Evolutionary conservation across 2,888 invertebrate species (phyloP).

Genomic region (Drosophila incognita): DNA sequence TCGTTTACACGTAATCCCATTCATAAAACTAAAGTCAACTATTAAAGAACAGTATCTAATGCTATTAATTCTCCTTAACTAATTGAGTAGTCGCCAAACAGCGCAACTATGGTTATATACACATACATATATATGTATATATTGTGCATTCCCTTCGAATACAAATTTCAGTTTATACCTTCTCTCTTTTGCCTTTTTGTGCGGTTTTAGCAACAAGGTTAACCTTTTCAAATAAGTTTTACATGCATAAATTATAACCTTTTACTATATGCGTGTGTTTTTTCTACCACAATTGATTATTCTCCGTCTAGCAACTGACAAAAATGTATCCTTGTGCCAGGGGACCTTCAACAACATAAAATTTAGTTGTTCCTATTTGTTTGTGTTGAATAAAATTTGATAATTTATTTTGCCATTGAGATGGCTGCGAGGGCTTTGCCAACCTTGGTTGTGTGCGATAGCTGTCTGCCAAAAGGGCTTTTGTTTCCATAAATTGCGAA

Average conservation of each 20-base stretch:
- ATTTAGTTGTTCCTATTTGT: constrained; percentile 14
- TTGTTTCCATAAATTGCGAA: constrained; percentile 26
- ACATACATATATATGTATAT: no score
- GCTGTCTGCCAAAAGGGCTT: constrained; percentile 14
- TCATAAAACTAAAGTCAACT: not conserved
- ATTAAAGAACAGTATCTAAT: not conserved
- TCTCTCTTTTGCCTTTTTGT: constrained; percentile 11
- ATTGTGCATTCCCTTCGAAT: not conserved
- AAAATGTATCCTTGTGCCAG: constrained; percentile 12
- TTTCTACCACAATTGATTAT: constrained; percentile 37
- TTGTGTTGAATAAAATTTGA: constrained; percentile 19
- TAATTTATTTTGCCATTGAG: constrained; percentile 32
- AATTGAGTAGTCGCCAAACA: not conserved
- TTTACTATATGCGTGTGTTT: constrained; percentile 25
- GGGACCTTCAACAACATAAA: constrained; percentile 21
- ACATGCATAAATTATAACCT: constrained; percentile 45
- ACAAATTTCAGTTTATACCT: not conserved
- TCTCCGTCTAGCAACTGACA: constrained; percentile 4
- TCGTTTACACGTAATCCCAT: not conserved
- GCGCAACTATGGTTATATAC: not conserved
- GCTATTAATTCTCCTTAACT: not conserved
- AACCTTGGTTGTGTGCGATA: constrained; percentile 6
- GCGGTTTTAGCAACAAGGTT: constrained; percentile 32
- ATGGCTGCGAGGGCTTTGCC: not conserved
- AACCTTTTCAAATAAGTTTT: constrained; percentile 45